phyloP scores from a whole-genome alignment of 92 coral and sea anemone genomes.

The Galaxea fascicularis region DNA sequence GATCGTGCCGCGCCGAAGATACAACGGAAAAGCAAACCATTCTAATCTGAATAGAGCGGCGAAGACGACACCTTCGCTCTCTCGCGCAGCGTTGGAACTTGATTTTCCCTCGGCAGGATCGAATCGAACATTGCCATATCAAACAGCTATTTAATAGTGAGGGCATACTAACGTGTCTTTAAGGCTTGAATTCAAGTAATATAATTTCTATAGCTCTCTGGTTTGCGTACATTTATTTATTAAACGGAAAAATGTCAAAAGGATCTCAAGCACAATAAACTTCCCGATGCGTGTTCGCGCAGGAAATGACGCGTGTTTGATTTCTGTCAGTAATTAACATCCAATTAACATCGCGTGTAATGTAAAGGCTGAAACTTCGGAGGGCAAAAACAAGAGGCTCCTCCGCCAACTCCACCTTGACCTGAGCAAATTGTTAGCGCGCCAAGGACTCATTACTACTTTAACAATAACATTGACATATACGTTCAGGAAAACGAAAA shows the following conservation, averaged over 20 bases:
- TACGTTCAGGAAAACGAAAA: too few species aligned
- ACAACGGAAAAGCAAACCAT: neutral
- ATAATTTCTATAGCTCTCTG: neutral
- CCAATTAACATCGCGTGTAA: neutral
- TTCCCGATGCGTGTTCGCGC: neutral
- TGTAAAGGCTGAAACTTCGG: neutral
- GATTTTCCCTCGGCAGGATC: constrained; percentile 12
- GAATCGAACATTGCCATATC: neutral
- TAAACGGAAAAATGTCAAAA: neutral
- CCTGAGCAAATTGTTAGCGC: too few species aligned
- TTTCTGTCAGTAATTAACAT: neutral
- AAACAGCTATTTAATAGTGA: neutral
- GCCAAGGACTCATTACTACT: too few species aligned
- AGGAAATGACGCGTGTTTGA: constrained; percentile 3
- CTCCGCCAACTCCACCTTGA: too few species aligned
- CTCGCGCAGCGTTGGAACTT: neutral
- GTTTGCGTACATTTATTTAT: neutral
- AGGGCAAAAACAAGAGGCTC: too few species aligned
- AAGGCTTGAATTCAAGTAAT: neutral
- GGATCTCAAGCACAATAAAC: neutral
- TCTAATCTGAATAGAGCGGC: constrained; percentile 28
- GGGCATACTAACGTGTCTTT: neutral
- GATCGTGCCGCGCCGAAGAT: constrained; percentile 10
- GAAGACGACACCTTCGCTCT: neutral
- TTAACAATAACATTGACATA: too few species aligned